Base-by-base conservation (phyloP, 2,113 vertebrate genomes). In the Glaucomys volans region DNA sequence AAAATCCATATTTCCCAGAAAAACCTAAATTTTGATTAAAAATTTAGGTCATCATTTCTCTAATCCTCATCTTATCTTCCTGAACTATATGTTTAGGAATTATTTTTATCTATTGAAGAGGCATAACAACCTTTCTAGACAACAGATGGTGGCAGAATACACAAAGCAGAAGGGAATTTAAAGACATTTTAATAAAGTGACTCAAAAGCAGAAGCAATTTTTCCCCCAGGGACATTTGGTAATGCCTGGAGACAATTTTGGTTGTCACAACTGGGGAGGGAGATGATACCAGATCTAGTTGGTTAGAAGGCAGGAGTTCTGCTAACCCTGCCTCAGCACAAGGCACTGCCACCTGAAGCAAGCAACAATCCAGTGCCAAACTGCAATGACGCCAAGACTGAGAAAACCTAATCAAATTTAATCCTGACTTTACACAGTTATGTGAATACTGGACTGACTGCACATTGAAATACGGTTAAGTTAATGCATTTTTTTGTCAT, bases 41-140 rank as follows among this genome's bases (percentile, higher is more conserved):
- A 87, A 18, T 50, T 69, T 42, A 71, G 13, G 30, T 93, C 47
- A 59, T 6, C 7, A 62, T 75, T 24, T 8, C 10, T 5, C 17
- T 62, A 12, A 75, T 32, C 8, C 24, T 35, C 64, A 52, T 59
- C 28, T 40, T 92, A 86, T n/a, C 7, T 16, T 82, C 44, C 67
- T 71, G 8, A 50, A 26, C 13, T 64, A 2, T 81, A 76, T 28
- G 88, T 87, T 13, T 59, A 87, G 28, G 20, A 72, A 59, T 79
- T 57, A 10, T n/a, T 91, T 87, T 91, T 79, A 86, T 72, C 44
- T 81, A 79, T 5, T 71, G 47, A 75, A 88, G 87, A 80, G n/a
- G 18, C n/a, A 90, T 86, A 3, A 44, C 37, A 47, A 1, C 81
- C 26, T 81, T 4, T 66, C 17, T 44, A 82, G 24, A 54, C n/a